These are phyloP conservation scores for Hirtodrosophila cameraria DNA, from an alignment of 2,888 invertebrate species.

Conservation along the genomic window DNA sequence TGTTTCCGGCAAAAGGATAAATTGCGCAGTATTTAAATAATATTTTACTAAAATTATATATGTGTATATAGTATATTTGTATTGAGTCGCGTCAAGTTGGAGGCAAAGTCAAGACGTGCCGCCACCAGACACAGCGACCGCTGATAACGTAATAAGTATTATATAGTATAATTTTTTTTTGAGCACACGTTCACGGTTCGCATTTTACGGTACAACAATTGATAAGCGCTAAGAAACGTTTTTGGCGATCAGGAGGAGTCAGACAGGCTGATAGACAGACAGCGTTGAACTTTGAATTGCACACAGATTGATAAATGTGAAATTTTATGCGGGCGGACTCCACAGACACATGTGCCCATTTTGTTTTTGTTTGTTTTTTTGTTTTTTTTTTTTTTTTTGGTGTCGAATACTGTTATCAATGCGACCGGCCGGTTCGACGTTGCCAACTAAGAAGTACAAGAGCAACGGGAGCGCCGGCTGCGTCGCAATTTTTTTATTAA, in stretches of 20 bases:
- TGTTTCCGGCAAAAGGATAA: constrained; percentile 60
- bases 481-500: constrained; percentile 48
- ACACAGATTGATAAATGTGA: constrained; percentile 52
- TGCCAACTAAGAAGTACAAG: constrained; percentile 32
- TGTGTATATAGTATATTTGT: constrained; percentile 3
- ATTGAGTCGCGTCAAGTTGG: constrained; percentile 16
- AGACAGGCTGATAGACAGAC: constrained; percentile 29
- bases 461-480: constrained; percentile 28
- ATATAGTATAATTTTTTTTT: constrained; percentile 20
- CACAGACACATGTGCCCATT: constrained; percentile 23
- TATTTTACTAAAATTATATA: neutral
- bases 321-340: constrained; percentile 68
- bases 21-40: constrained; percentile 28
- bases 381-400: too few species aligned
- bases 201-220: constrained; percentile 22
- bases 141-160: constrained; percentile 61
- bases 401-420: constrained; percentile 63
- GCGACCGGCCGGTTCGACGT: constrained; percentile 20
- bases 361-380: too few species aligned
- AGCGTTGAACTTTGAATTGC: constrained; percentile 48
- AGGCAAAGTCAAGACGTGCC: constrained; percentile 44
- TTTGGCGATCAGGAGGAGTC: constrained; percentile 50
- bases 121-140: constrained; percentile 33
- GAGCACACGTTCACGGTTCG: constrained; percentile 23
- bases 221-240: constrained; percentile 53